Base-by-base conservation (phyloP, 2,113 vertebrate genomes). In the Phasianus colchicus region DNA sequence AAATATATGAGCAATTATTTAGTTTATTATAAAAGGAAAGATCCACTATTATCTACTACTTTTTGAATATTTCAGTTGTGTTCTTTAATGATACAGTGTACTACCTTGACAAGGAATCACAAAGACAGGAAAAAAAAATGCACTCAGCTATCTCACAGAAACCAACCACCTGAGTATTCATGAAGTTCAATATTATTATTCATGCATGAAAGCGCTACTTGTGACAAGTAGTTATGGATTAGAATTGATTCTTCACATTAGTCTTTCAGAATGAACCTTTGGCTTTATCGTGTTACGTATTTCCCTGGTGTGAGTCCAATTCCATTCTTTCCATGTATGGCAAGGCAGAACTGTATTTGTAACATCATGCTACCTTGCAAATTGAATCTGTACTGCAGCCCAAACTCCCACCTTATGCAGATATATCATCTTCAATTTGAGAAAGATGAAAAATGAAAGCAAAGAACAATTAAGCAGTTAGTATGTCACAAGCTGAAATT, bases 191-290 rank as follows among this genome's bases (percentile, higher is more conserved):
- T 83, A 83, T 80, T 74, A 80, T 66, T 87, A 91, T 71, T 88
- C 88, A 78, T 83, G 93, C 72, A 74, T 69, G 91, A 91, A 83
- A 83, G 72, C 70, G 40, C 60, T 83, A 78, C 65, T 86, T 61
- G 43, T 86, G 91, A 83, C 67, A 95, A 83, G 52, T 40, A 80
- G 38, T 43, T 83, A 92, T 72, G 34, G 85, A 95, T 85, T 89
- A 77, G 87, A 92, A 94, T 92, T 91, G 78, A 96, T 93, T 86
- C 72, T 74, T 89, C 67, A 58, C 8, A 2, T 89, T 52, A 80
- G 60, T 38, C 36, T 93, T 88, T 69, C 69, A 83, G 55, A 89
- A 85, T 11, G 17, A 80, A 86, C 75, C 61, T 86, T 89, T 92
- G 72, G 38, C 79, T 89, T 77, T 81, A 83, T 86, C 0, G 34